phyloP scores from a whole-genome alignment of 2,113 vertebrate genomes.

The Castor canadensis region DNA sequence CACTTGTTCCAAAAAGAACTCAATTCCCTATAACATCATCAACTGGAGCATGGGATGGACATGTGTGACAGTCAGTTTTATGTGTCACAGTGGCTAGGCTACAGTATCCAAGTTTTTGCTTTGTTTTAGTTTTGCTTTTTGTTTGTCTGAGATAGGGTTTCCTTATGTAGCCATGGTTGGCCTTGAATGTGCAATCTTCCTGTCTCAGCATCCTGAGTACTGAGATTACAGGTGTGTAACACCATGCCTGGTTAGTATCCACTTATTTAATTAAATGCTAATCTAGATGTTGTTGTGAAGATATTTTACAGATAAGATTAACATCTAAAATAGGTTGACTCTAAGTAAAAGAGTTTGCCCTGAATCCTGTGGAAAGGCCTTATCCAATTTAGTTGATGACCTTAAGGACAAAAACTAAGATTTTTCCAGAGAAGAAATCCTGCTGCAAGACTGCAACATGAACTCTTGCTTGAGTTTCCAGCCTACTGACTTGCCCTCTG shows the following conservation, averaged over 20 bases:
- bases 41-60: background rate
- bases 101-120: background rate
- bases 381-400: background rate
- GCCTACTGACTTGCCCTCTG: background rate
- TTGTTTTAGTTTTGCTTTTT: no score
- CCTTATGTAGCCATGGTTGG: no score
- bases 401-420: background rate
- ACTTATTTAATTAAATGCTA: background rate
- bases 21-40: background rate
- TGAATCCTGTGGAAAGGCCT: background rate
- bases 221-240: no score
- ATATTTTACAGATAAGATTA: background rate
- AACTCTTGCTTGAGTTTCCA: background rate
- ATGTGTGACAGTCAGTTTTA: background rate
- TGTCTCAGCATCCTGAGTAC: no score
- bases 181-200: no score
- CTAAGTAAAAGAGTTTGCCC: background rate
- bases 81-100: background rate
- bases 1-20: background rate
- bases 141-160: no score
- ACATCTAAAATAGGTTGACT: background rate
- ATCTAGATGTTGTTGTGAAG: background rate
- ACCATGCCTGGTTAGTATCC: background rate
- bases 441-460: background rate
- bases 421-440: background rate